Percentiles rank a stretch among this genome's conserved stretches.
These are phyloP conservation scores for Orthosia gothica DNA, from an alignment of 2,888 invertebrate species.

Conservation along the genomic window DNA sequence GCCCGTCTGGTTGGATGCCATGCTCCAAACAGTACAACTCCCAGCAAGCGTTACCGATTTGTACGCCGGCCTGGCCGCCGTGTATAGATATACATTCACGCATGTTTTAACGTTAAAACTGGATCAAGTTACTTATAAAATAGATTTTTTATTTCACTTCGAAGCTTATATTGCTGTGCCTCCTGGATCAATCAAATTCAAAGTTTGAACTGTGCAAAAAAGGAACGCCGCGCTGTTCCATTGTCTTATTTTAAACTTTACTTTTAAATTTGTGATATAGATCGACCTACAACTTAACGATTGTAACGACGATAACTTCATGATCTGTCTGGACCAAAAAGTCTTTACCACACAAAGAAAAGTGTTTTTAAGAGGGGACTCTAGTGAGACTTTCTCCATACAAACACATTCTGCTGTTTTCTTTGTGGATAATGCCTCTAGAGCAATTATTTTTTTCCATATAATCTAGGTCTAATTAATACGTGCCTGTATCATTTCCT, in stretches of 20 bases:
- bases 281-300: slow-evolving; percentile 3
- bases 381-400: no score
- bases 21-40: slow-evolving; percentile 96
- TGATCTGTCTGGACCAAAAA: slow-evolving; percentile 27
- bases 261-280: slow-evolving; percentile 44
- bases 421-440: no score
- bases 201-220: slow-evolving; percentile 70
- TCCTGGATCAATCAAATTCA: slow-evolving; percentile 66
- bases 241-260: slow-evolving; percentile 58
- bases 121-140: slow-evolving; percentile 78
- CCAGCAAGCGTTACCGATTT: slow-evolving; percentile 97
- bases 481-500: no score
- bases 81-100: slow-evolving; percentile 90
- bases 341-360: slow-evolving; percentile 5
- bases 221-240: slow-evolving; percentile 57
- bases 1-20: slow-evolving; percentile 96
- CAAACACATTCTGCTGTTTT: no score
- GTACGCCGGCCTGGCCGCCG: slow-evolving; percentile 93
- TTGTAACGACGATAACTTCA: slow-evolving; percentile 25
- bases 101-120: slow-evolving; percentile 78
- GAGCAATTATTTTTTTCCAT: no score
- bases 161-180: slow-evolving; percentile 67
- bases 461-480: no score
- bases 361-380: no score
- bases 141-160: slow-evolving; percentile 66